These are phyloP conservation scores for Mesembrinibis cayennensis DNA, from an alignment of 2,113 vertebrate species.

Conservation along the genomic window DNA sequence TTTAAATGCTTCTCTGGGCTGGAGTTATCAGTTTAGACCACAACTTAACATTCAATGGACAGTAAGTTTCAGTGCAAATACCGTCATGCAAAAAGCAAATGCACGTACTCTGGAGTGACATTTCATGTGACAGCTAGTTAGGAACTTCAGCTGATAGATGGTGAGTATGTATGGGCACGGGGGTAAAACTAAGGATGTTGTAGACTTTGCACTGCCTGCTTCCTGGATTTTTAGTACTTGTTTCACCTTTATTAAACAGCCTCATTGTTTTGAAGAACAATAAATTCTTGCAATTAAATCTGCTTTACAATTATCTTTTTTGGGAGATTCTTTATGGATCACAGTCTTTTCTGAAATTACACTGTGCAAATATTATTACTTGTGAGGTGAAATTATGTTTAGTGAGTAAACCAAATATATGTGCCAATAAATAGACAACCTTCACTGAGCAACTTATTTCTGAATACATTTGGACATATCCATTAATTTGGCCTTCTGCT, in stretches of 20 bases:
- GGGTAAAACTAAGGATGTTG: neutral
- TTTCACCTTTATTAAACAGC: neutral
- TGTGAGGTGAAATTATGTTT: neutral
- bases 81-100: neutral
- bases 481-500: neutral
- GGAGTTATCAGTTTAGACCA: neutral
- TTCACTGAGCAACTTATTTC: neutral
- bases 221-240: neutral
- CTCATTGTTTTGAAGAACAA: neutral
- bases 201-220: neutral
- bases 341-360: neutral
- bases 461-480: neutral
- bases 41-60: neutral
- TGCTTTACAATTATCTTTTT: neutral
- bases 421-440: neutral
- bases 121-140: neutral
- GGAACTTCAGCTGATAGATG: neutral
- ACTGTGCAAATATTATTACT: neutral
- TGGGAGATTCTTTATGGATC: neutral
- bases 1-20: neutral
- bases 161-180: neutral
- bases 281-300: neutral
- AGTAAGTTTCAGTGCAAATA: neutral
- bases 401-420: neutral
- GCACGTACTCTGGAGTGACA: neutral